These are phyloP conservation scores for Apeira syringaria DNA, from an alignment of 2,888 invertebrate genomes.

Conservation along the genomic window DNA sequence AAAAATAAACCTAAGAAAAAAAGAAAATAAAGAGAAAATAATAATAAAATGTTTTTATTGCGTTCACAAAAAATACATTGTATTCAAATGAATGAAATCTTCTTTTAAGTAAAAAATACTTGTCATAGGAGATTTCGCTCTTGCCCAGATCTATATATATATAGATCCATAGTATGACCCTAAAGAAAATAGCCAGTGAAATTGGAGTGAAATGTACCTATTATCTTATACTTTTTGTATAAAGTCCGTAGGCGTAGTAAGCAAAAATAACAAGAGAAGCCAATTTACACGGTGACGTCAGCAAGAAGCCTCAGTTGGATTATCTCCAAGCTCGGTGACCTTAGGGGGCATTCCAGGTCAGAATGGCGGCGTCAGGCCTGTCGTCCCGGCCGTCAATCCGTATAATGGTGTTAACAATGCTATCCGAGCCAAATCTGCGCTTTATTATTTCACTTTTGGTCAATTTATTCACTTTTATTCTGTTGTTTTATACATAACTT, in stretches of 20 bases:
- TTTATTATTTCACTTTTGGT: conserved; percentile 18
- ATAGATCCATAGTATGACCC: too few species aligned
- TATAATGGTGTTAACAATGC: conserved; percentile 22
- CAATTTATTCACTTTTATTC: too few species aligned
- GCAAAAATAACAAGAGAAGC: conserved; percentile 18
- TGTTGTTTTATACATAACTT: too few species aligned
- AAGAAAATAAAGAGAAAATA: too few species aligned
- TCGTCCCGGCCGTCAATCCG: conserved; percentile 5
- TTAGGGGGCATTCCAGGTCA: conserved; percentile 23
- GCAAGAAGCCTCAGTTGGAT: conserved; percentile 20
- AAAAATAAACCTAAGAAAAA: too few species aligned
- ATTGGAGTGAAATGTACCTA: not conserved
- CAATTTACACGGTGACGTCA: conserved; percentile 21
- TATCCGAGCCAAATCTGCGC: conserved; percentile 19
- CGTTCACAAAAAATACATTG: too few species aligned
- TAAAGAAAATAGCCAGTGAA: not conserved
- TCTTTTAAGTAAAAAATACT: too few species aligned
- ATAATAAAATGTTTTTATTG: too few species aligned
- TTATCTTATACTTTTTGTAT: too few species aligned
- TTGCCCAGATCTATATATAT: too few species aligned
- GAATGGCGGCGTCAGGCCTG: not conserved
- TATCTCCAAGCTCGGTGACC: conserved; percentile 22
- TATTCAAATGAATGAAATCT: too few species aligned
- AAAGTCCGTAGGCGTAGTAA: conserved; percentile 5
- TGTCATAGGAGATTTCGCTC: too few species aligned